These are phyloP conservation scores for Lissonota sp. DNA, from an alignment of 2,888 invertebrate genomes.

Conservation along the genomic window DNA sequence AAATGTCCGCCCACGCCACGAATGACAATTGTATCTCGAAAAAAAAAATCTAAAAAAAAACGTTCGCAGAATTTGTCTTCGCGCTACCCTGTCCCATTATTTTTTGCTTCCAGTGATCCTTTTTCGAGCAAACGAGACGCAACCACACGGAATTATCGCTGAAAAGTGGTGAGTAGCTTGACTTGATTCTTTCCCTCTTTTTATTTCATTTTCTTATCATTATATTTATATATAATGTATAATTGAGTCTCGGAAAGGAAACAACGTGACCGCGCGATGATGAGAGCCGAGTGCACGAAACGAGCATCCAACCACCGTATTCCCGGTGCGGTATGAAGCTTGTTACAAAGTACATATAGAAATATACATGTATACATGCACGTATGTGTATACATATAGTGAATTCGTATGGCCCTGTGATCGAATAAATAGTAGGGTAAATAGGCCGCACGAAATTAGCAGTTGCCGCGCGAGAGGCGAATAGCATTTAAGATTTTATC, in stretches of 20 bases:
- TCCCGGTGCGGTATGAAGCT: conserved; percentile 31
- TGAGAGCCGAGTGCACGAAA: conserved; percentile 72
- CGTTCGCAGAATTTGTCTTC: not conserved
- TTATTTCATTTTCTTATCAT: conserved; percentile 7
- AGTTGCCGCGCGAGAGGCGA: conserved; percentile 72
- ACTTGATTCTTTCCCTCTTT: not conserved
- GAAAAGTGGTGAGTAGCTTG: conserved; percentile 13
- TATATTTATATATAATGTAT: conserved; percentile 17
- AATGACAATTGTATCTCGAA: conserved; percentile 32
- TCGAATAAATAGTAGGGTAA: conserved; percentile 77
- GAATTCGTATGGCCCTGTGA: conserved; percentile 69
- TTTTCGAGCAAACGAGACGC: conserved; percentile 1
- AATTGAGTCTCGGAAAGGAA: conserved; percentile 46
- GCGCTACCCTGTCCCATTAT: not conserved
- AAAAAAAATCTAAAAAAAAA: not conserved
- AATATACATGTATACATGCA: not conserved
- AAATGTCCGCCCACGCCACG: conserved; percentile 5
- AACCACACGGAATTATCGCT: conserved; percentile 25
- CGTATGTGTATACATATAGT: conserved; percentile 27
- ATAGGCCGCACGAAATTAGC: conserved; percentile 77
- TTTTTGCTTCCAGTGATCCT: conserved; percentile 7
- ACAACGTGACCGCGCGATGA: conserved; percentile 53
- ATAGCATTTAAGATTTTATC: conserved; percentile 76
- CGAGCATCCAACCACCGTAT: conserved; percentile 64
- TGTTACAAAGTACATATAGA: not conserved